These are phyloP conservation scores for Hydrolagus affinis DNA, from an alignment of 2,113 vertebrate species.

Conservation along the genomic window DNA sequence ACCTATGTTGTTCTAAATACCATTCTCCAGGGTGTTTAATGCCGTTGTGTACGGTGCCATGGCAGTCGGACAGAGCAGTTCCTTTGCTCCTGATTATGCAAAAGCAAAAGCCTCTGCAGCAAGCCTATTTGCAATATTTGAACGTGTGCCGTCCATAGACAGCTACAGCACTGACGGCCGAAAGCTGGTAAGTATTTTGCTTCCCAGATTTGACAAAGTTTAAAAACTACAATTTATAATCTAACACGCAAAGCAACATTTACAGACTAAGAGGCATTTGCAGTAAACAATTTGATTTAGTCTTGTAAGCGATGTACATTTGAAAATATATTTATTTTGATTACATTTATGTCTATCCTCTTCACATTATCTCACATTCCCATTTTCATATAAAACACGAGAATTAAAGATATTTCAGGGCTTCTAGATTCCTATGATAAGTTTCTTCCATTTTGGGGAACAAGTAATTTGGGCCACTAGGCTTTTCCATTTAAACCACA, in stretches of 20 bases:
- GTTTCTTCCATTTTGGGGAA: background rate
- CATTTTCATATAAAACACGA: background rate
- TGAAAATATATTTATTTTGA: background rate
- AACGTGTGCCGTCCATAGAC: slow-evolving; percentile 45
- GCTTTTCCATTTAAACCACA: no score
- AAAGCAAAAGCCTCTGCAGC: slow-evolving; percentile 46
- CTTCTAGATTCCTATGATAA: background rate
- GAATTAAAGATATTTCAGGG: background rate
- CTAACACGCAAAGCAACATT: background rate
- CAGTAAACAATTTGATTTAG: background rate
- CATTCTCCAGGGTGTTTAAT: slow-evolving; percentile 43
- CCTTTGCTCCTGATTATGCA: slow-evolving; percentile 47
- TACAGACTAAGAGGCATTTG: background rate
- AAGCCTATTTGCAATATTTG: slow-evolving; percentile 46
- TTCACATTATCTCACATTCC: background rate
- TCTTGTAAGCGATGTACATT: background rate
- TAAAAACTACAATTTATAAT: background rate
- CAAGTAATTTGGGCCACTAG: no score
- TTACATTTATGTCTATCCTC: no score
- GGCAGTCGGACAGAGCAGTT: slow-evolving; percentile 45
- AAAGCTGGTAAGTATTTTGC: slow-evolving; percentile 18
- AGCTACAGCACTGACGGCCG: slow-evolving; percentile 42
- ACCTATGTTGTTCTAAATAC: background rate
- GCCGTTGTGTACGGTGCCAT: slow-evolving; percentile 45
- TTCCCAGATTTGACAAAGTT: background rate